Evolutionary conservation across 2,797 vertebrate genomes (phyloP), one percentile per base, ranked within the genome.

Genomic region (Manis javanica): DNA sequence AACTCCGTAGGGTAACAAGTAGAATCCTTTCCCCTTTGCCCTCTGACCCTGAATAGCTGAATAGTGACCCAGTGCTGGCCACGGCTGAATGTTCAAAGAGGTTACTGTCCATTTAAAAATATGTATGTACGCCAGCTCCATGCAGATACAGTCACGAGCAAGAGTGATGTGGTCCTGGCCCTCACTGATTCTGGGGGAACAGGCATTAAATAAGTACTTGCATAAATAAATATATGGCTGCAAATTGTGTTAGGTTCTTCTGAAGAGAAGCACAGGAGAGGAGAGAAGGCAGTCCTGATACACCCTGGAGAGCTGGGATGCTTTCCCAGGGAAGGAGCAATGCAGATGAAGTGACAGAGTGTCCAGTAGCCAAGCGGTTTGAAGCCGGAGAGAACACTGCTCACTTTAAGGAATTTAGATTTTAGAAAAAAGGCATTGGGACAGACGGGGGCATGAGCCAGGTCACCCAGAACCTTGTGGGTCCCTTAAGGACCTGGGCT

Each of bases 111-210:
- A 0, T 34, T 42, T 68, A 42, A 59, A 74, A 91, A n/a, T 4
- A 78, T 1, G 24, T 49, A 14, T 12, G 5, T 51, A 83, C 49
- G 39, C 21, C 14, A n/a, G 75, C 74, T 63, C 64, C 21, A 24
- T 5, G 75, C 66, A 13, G 64, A 39, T 3, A n/a, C 2, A 5
- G 19, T 1, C 7, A 69, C 26, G 7, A 87, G 34, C 10, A 24
- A 78, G 39, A 13, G 9, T 5, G 5, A 51, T 0, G 2, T 0
- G 6, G 39, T 39, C 19, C 5, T n/a, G 19, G n/a, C 24, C 24
- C 10, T 37, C n/a, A 37, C 51, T 14, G 74, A 51, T 14, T 3
- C 2, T 26, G 46, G 53, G 24, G n/a, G n/a, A 69, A 61, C 39
- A 31, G 14, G 18, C 63, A 24, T 2, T 49, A 59, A 69, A 59